phyloP scores from a whole-genome alignment of 2,113 vertebrate genomes.

The Oreochromis niloticus region DNA sequence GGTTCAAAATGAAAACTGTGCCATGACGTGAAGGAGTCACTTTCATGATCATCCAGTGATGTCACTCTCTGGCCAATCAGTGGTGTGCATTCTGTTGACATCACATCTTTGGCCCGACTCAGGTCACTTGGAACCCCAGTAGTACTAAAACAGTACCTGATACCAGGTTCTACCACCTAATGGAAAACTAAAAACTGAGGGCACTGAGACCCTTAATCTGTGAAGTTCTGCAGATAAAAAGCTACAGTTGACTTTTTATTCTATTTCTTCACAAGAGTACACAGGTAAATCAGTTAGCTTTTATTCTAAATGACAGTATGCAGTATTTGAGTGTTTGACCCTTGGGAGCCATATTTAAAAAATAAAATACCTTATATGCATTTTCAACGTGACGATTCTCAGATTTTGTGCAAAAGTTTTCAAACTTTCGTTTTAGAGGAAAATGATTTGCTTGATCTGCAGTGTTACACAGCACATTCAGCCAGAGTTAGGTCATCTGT shows the following conservation, averaged over 20 bases:
- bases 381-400: neutral
- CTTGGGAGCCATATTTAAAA: neutral
- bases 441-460: neutral
- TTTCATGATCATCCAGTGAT: neutral
- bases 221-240: neutral
- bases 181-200: neutral
- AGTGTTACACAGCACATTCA: neutral
- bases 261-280: neutral
- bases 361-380: neutral
- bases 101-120: neutral
- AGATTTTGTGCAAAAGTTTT: neutral
- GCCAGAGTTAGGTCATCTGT: neutral
- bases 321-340: neutral
- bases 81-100: neutral
- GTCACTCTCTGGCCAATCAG: neutral
- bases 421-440: neutral
- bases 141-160: neutral
- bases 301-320: neutral
- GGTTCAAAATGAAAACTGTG: neutral
- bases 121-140: neutral
- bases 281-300: neutral
- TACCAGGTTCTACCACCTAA: neutral
- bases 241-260: neutral
- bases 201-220: neutral
- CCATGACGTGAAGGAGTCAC: neutral